A percentile compares a stretch with the other conserved stretches of the same genome.
These are phyloP conservation scores for Atherinomorus stipes DNA, from an alignment of 2,113 vertebrate genomes.

Conservation along the genomic window DNA sequence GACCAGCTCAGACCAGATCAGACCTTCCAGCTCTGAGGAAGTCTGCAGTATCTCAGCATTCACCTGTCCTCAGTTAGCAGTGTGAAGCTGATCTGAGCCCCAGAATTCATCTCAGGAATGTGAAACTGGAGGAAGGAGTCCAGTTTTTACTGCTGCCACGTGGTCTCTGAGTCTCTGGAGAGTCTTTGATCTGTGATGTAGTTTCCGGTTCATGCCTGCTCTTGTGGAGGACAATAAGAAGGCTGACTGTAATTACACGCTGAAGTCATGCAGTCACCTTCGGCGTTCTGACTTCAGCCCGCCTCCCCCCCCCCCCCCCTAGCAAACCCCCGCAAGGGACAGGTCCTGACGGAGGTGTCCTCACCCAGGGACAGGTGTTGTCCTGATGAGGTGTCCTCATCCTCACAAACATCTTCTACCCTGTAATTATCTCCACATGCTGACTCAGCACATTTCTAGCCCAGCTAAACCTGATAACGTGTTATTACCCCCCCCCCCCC, in stretches of 20 bases:
- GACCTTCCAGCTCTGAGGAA: no score
- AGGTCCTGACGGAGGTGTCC: conserved; percentile 46
- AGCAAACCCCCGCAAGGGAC: no score
- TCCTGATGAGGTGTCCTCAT: conserved; percentile 42
- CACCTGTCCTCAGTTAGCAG: no score
- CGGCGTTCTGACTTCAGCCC: conserved; percentile 31
- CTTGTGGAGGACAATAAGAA: conserved; percentile 36
- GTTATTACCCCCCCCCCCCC: conserved; percentile 39
- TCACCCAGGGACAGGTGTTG: conserved; percentile 45
- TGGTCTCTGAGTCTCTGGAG: no score
- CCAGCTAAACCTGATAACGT: conserved; percentile 45
- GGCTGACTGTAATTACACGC: conserved; percentile 49
- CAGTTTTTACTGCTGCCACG: not conserved
- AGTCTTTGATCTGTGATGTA: not conserved
- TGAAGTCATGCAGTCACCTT: conserved; percentile 41
- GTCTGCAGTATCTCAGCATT: no score
- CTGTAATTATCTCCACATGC: conserved; percentile 59
- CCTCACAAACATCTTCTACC: conserved; percentile 38
- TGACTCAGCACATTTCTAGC: conserved; percentile 59
- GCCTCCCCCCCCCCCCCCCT: no score
- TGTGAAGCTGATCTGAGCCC: not conserved
- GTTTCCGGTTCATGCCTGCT: not conserved
- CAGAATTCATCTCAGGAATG: conserved; percentile 40
- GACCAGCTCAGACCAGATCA: no score
- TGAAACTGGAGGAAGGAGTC: not conserved